Base-by-base conservation (phyloP, 30 jellyfish, hydroid and myxozoan species). In the Turritopsis dohrnii region DNA sequence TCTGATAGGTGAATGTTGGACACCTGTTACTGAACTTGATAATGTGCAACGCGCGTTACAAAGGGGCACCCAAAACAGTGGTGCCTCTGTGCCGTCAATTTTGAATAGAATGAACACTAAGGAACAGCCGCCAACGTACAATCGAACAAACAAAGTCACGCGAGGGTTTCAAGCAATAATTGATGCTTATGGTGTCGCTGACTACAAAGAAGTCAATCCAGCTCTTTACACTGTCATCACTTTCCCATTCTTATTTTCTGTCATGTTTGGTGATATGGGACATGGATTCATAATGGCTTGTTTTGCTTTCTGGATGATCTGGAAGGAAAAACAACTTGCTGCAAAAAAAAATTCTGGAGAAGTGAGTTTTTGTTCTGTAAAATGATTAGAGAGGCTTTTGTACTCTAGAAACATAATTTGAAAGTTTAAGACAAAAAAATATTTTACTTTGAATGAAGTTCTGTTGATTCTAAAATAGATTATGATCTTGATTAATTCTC, bases 101-200 rank as follows among this genome's bases (percentile, higher is more conserved):
- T 82, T 93, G 85, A 88, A 93, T 66, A 90, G 93, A 22, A 88
- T 93, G 96, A 90, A 88, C 41, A 93, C 98, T 17, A 88, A 85
- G 53, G 91, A 88, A 25, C 82, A 82, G 75, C 98, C 98, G 25
- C 98, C 98, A 75, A 93, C 98, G 1, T 93, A 84, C 90, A 84
- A 87, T 79, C 85, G 76, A 5, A 90, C 93, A 41, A 93, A 93
- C 84, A 93, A 93, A 82, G 88, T 93, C 84, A 88, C 96, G 9
- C 69, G 89, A 66, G 96, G 96, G 9, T 93, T 93, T 73, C 98
- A 93, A 85, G 96, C 96, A 8, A 88, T 93, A 30, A 96, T 93
- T 65, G 98, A 93, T 83, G 89, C 98, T 1, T 93, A 93, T 73
- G 98, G 98, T 54, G 98, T 93, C n/a, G 96, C 98, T 21, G 88